These are phyloP conservation scores for Brachionichthys hirsutus DNA, from an alignment of 2,113 vertebrate genomes.

Conservation along the genomic window DNA sequence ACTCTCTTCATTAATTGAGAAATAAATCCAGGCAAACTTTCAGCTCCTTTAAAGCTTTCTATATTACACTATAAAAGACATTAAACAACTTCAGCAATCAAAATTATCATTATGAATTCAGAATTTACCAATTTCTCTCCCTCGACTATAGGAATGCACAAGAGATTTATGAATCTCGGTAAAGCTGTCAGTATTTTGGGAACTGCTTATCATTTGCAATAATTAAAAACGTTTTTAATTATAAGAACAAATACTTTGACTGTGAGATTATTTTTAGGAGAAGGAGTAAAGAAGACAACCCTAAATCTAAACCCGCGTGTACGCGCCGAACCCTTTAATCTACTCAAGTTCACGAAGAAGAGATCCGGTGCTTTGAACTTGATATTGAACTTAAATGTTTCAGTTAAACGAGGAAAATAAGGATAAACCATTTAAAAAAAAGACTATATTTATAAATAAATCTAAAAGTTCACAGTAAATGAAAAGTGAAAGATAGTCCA, in stretches of 20 bases:
- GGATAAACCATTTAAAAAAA: not conserved
- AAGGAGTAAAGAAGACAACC: not conserved
- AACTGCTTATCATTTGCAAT: too few species aligned
- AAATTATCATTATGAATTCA: slow-evolving; percentile 14
- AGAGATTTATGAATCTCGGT: slow-evolving; percentile 23
- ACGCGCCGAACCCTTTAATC: slow-evolving; percentile 11
- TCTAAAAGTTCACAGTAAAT: too few species aligned
- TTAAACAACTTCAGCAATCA: slow-evolving; percentile 5
- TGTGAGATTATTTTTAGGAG: not conserved
- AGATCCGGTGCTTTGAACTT: slow-evolving; percentile 62
- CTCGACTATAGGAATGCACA: not conserved
- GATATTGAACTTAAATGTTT: slow-evolving; percentile 66
- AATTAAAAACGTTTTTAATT: too few species aligned
- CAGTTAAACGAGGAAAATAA: slow-evolving; percentile 20
- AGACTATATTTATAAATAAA: not conserved
- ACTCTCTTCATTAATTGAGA: not conserved
- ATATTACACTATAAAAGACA: not conserved
- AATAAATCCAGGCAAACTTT: too few species aligned
- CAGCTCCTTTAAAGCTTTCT: not conserved
- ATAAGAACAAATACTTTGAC: slow-evolving; percentile 7
- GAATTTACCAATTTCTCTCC: not conserved
- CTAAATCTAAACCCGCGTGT: not conserved
- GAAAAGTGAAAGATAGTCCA: not conserved
- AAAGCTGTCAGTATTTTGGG: slow-evolving; percentile 9
- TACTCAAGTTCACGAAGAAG: slow-evolving; percentile 61